Evolutionary conservation across 2,888 invertebrate genomes (phyloP), one percentile per base, ranked within the genome.

Genomic region (Polymixis flavicincta): DNA sequence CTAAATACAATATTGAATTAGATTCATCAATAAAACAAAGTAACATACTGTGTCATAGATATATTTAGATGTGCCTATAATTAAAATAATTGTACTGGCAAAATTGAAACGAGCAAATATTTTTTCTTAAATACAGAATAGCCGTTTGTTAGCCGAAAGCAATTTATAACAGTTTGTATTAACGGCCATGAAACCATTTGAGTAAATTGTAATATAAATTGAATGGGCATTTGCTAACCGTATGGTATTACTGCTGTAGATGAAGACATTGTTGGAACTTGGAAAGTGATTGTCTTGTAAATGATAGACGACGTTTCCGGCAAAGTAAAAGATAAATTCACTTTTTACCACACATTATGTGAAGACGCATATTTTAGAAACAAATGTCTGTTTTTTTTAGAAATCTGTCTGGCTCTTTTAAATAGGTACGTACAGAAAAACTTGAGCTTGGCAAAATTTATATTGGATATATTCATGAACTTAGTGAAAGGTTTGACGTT

Each of bases 141-240:
- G 37, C 42, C 68, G 71, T 52, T 68, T 70, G 77, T 70, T 72
- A 68, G 52, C 66, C 69, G 54, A 68, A 74, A 80, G 65, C 69
- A 84, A 77, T 84, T 70, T 73, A 75, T 76, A 79, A 74, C 65
- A 74, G 79, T 77, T 82, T 74, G 75, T 80, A 74, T 79, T 72
- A 73, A 84, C 60, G 87, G 63, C 85, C 87, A 75, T 85, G 85
- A 85, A 77, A 78, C 72, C 73, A 76, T 76, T 78, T 78, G 76
- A 82, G 70, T 76, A 81, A 81, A 79, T 85, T 80, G 77, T 82
- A 64, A 73, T 78, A 76, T 76, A 77, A 78, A 84, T 78, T 67
- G 60, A 77, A 76, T 74, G 65, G 68, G 37, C 66, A 72, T 77
- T 81, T 71, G 74, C 71, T 76, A 75, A 76, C 64, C 67, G 60